Conservation (phyloP, 2,888 invertebrate species). For the Caenorhabditis plicata region DNA sequence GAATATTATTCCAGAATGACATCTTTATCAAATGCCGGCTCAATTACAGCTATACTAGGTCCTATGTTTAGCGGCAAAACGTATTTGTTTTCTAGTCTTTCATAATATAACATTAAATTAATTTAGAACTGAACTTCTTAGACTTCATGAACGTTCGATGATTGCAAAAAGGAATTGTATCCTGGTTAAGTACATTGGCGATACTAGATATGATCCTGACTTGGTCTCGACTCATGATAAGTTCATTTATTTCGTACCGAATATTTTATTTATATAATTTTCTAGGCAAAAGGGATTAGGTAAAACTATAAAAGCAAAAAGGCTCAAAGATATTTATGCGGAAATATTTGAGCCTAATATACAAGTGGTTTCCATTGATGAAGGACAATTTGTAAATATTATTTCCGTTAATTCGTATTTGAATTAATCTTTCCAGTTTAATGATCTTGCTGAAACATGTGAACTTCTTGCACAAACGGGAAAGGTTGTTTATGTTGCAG, state of each 20-base stretch:
- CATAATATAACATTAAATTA: background rate
- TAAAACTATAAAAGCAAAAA: conserved; percentile 62
- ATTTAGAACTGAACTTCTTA: conserved; percentile 58
- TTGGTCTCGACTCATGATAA: conserved; percentile 54
- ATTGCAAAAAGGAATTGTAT: conserved; percentile 57
- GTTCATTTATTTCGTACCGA: too few species aligned
- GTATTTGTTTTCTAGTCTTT: conserved; percentile 14
- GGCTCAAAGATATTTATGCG: conserved; percentile 63
- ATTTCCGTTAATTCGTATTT: too few species aligned
- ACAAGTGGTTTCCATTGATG: conserved; percentile 71
- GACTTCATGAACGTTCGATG: conserved; percentile 56
- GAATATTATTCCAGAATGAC: too few species aligned
- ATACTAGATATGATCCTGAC: conserved; percentile 58
- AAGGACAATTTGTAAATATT: conserved; percentile 72
- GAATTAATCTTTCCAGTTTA: conserved; percentile 58
- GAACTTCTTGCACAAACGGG: conserved; percentile 71
- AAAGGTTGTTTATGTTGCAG: conserved; percentile 72
- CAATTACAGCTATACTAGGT: conserved; percentile 45
- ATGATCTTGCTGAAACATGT: conserved; percentile 49
- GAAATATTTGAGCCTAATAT: conserved; percentile 67
- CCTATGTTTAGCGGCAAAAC: conserved; percentile 57
- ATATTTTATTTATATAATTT: background rate
- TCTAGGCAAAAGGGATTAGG: conserved; percentile 45
- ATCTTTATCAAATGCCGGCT: too few species aligned
- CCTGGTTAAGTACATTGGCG: conserved; percentile 59